Evolutionary conservation across 2,797 vertebrate genomes (phyloP), one percentile per base, ranked within the genome.

Genomic region (Bucorvus abyssinicus): DNA sequence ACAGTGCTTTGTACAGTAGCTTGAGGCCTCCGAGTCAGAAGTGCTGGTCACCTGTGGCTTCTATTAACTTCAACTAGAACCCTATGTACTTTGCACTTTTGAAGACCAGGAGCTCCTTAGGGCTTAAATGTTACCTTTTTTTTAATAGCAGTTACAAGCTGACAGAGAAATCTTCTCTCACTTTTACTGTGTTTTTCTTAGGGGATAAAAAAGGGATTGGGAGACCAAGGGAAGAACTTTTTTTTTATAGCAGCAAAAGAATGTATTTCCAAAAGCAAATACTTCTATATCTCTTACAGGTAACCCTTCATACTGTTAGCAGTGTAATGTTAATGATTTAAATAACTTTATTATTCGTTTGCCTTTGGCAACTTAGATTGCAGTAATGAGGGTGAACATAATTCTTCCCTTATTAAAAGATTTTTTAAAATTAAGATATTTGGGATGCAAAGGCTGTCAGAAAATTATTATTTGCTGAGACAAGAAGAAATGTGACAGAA

Each of bases 31-130:
- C 3, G 65, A 87, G 79, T 77, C 76, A 92, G 65, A 81, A 85
- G 50, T 84, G 65, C 79, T 87, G 55, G 92, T 96, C 89, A 89
- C 85, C 83, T 92, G 91, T 87, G 90, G 89, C 83, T 91, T 38
- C 80, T 84, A 30, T 94, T 90, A 89, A 82, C 87, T 94, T 93
- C 80, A 76, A 18, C 70, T 65, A 67, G 91, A 85, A 76, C 74
- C 1, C 17, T 68, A 68, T 80, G 84, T 90, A 84, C 64, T 93
- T 94, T 15, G 18, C 49, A 53, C 56, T 91, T 93, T 90, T 79
- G 69, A 93, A 94, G 82, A 67, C 77, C n/a, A n/a, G 55, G 63
- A 76, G 57, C 26, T 94, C 93, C 85, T 90, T 83, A 44, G 74
- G 88, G 74, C 64, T 84, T 89, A 63, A 86, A 80, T 67, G 55